These are phyloP conservation scores for Rhinichthys osculus DNA, from an alignment of 2,797 vertebrate species.

Conservation along the genomic window DNA sequence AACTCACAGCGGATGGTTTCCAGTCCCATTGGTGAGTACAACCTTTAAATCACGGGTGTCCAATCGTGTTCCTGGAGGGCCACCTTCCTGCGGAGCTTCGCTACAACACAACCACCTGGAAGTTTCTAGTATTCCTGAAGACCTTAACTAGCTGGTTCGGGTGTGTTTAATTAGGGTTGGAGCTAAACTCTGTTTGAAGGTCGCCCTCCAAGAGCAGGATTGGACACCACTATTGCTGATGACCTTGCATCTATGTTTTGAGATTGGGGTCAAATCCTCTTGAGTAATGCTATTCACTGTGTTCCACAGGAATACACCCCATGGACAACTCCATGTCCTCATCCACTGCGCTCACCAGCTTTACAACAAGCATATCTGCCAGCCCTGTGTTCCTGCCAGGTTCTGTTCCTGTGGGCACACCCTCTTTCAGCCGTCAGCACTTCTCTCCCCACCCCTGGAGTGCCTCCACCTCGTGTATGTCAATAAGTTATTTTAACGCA, in stretches of 20 bases:
- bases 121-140: background rate
- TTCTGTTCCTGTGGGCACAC: slow-evolving; percentile 88
- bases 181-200: background rate
- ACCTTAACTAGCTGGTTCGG: background rate
- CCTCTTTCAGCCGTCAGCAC: slow-evolving; percentile 98
- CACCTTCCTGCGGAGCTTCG: background rate
- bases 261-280: background rate
- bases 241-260: background rate
- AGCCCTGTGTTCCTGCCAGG: slow-evolving; percentile 94
- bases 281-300: background rate
- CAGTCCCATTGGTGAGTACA: slow-evolving; percentile 91
- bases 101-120: background rate
- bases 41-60: background rate
- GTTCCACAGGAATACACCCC: slow-evolving; percentile 81
- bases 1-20: slow-evolving; percentile 91
- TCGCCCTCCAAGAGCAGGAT: background rate
- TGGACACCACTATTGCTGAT: background rate
- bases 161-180: background rate
- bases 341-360: slow-evolving; percentile 90
- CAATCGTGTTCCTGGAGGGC: background rate
- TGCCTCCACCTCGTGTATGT: slow-evolving; percentile 94
- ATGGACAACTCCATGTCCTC: slow-evolving; percentile 84
- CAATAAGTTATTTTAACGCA: background rate
- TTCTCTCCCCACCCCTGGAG: slow-evolving; percentile 99
- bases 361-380: slow-evolving; percentile 92